These are phyloP conservation scores for Acrocyrtus sp. DNA, from an alignment of 2,888 invertebrate genomes.

Conservation along the genomic window DNA sequence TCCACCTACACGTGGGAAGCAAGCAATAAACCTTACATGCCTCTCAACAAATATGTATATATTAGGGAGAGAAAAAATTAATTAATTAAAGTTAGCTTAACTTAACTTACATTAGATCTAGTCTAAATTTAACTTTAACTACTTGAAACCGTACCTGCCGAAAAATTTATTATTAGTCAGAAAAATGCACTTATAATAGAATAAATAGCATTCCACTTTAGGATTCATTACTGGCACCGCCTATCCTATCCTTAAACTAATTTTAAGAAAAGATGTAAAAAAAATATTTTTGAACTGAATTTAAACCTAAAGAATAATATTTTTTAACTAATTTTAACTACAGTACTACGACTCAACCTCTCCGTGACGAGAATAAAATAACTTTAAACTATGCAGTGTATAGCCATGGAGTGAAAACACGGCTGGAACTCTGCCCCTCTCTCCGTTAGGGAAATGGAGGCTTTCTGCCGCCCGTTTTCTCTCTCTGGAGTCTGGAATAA, in stretches of 20 bases:
- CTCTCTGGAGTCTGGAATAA: no score
- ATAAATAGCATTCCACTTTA: no score
- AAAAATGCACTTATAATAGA: no score
- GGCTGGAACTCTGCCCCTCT: background rate
- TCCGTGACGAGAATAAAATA: constrained; percentile 43
- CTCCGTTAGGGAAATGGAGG: background rate
- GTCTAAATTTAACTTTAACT: no score
- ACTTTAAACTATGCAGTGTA: constrained; percentile 53
- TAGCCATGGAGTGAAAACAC: constrained; percentile 26
- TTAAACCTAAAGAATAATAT: no score
- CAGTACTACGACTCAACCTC: constrained; percentile 5
- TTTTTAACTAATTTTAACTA: background rate
- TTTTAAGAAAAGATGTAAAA: background rate
- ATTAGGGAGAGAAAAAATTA: no score
- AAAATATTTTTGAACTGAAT: background rate
- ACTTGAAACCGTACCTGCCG: no score
- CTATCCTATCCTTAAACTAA: background rate
- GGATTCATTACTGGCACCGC: no score
- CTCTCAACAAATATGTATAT: constrained; percentile 47
- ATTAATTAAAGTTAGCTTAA: no score
- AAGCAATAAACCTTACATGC: constrained; percentile 51
- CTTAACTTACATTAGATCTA: no score
- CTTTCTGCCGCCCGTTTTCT: background rate
- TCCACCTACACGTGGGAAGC: constrained; percentile 7
- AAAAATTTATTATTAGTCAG: no score